phyloP scores from a whole-genome alignment of 2,113 vertebrate genomes.

The Phyllostomus hastatus region DNA sequence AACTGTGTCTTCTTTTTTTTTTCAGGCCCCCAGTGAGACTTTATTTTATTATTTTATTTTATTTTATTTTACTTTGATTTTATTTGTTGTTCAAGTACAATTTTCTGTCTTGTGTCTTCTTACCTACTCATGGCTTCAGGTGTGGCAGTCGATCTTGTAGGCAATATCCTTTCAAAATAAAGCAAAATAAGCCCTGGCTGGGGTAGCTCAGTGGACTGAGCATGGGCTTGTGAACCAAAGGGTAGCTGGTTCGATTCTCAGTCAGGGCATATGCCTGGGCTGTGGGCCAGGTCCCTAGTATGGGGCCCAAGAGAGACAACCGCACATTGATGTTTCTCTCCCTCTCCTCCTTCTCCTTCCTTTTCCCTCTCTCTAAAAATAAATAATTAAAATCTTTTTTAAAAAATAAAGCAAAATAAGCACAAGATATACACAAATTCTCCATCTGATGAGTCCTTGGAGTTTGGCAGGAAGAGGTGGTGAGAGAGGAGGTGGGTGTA shows the following conservation, averaged over 20 bases:
- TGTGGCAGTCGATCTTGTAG: neutral
- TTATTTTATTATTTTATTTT: no score
- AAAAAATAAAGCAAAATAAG: conserved; percentile 17
- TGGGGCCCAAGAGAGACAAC: no score
- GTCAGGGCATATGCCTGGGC: no score
- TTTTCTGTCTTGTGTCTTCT: neutral
- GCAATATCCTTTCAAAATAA: neutral
- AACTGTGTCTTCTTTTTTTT: neutral
- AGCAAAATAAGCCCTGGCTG: neutral
- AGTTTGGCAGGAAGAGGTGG: neutral
- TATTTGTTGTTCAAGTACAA: no score
- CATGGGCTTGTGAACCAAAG: neutral
- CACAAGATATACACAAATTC: conserved; percentile 2
- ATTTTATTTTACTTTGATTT: no score
- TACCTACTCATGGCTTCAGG: neutral
- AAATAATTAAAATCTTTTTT: no score
- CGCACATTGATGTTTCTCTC: no score
- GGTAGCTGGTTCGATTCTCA: no score
- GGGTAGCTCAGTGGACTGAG: neutral
- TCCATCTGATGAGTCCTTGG: neutral
- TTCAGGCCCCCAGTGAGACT: no score
- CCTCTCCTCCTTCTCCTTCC: no score
- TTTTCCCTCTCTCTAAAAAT: neutral
- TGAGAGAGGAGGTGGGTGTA: neutral
- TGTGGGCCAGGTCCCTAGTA: no score